Evolutionary conservation across 2,797 vertebrate genomes (phyloP).

Genomic region (Triplophysa yarkandensis): DNA sequence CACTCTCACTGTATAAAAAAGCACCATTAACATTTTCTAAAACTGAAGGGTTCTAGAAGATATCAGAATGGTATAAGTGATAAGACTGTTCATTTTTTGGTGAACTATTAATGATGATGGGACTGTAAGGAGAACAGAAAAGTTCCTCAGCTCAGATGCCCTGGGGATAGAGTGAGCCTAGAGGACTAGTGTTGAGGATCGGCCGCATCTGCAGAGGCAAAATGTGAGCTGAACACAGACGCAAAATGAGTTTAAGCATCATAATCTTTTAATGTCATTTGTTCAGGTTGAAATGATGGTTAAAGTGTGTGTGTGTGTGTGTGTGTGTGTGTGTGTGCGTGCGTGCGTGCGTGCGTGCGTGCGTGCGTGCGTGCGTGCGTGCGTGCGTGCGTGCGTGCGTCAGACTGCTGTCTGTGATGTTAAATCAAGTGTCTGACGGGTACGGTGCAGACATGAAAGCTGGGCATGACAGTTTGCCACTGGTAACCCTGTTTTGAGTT

Average conservation of each 20-base stretch:
- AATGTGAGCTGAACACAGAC: slow-evolving; percentile 6
- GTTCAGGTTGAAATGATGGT: slow-evolving; percentile 23
- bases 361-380: not conserved
- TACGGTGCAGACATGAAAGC: slow-evolving; percentile 15
- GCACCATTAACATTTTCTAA: not conserved
- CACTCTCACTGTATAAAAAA: no score
- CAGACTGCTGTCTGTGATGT: slow-evolving; percentile 5
- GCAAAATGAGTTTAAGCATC: not conserved
- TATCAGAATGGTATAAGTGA: not conserved
- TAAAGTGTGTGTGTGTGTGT: not conserved
- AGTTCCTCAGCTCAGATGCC: not conserved
- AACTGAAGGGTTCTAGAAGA: not conserved
- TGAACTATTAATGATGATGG: slow-evolving; percentile 5
- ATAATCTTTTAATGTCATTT: slow-evolving; percentile 45
- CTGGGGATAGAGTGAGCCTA: slow-evolving; percentile 10
- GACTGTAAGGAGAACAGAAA: not conserved
- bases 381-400: not conserved
- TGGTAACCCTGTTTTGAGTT: not conserved
- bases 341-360: not conserved
- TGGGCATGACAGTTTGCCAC: not conserved
- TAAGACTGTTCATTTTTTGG: not conserved
- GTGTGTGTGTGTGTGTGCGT: not conserved
- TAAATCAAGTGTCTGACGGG: slow-evolving; percentile 48
- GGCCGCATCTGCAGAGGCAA: slow-evolving; percentile 2
- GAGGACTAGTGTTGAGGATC: slow-evolving; percentile 13